Evolutionary conservation across 2,113 vertebrate species (phyloP), one percentile per base, ranked within the genome.

Genomic region (Ibidorhyncha struthersii): DNA sequence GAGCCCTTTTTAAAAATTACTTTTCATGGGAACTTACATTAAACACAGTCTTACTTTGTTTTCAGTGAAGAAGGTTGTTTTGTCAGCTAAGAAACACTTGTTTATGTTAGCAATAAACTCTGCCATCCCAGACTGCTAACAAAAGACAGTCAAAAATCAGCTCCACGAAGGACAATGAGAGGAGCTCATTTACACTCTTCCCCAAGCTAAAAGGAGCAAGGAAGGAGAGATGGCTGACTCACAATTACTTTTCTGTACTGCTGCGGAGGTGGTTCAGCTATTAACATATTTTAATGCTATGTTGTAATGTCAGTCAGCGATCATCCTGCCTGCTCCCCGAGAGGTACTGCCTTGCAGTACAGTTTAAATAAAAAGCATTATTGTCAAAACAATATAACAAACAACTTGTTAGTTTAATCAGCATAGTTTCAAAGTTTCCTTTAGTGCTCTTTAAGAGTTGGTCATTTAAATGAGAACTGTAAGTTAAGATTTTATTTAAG

Each of bases 61-160:
- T 38, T 43, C 85, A 38, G 34, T 27, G 67, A 80, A 80, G 77
- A 7, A 90, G 5, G 4, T 34, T 25, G 30, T 92, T 94, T 71
- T 86, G 52, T 52, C 81, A 89, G 52, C 58, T 80, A 72, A 61
- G 77, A 59, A 91, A 34, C 69, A 3, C 40, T 93, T 87, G 43
- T 91, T 95, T 92, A 94, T 80, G 19, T 78, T 43, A 88, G 43
- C 53, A 88, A 88, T 73, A 92, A 94, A 49, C 52, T 34, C 45
- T n/a, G 30, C 55, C 49, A 82, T 10, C 58, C 58, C 58, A 82
- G 53, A 12, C 49, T 82, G 78, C 43, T 30, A 79, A 58, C 50
- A 43, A 45, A 50, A 40, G 76, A 45, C 67, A 89, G 47, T 19
- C 45, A 67, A 90, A 87, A 67, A 87, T 53, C 66, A 82, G 0